phyloP scores from a whole-genome alignment of 2,888 invertebrate species.

The Polymixis flavicincta region DNA sequence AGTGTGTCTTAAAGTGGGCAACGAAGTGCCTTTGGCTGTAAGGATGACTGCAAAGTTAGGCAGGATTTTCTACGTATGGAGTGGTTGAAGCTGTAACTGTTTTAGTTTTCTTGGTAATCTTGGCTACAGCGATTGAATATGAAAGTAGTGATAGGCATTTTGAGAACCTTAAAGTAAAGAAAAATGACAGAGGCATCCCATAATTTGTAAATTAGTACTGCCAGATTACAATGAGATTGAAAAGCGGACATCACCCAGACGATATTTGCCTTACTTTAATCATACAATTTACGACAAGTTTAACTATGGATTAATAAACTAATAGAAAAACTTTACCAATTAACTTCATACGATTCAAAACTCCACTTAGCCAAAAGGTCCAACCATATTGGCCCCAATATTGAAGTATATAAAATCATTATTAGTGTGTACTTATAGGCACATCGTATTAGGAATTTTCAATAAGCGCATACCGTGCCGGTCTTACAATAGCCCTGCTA shows the following conservation, averaged over 20 bases:
- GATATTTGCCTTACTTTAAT: background rate
- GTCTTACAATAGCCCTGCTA: constrained; percentile 42
- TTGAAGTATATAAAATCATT: constrained; percentile 31
- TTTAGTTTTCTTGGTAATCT: background rate
- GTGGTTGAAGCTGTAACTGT: background rate
- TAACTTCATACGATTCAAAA: background rate
- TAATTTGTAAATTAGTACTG: background rate
- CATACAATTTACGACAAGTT: background rate
- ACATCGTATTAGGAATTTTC: constrained; percentile 58
- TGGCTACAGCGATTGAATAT: background rate
- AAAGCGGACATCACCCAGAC: background rate
- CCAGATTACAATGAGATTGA: background rate
- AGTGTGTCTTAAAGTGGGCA: constrained; percentile 17
- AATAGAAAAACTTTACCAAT: background rate
- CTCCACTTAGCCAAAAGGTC: background rate
- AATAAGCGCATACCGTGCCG: constrained; percentile 57
- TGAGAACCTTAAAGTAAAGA: background rate
- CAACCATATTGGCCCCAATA: constrained; percentile 12
- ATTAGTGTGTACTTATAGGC: constrained; percentile 42
- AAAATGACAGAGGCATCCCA: background rate
- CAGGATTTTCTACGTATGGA: background rate
- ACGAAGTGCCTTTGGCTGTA: constrained; percentile 5
- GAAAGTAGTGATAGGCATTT: background rate
- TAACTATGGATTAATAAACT: background rate
- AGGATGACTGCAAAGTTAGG: background rate